These are phyloP conservation scores for Erannis defoliaria DNA, from an alignment of 2,888 invertebrate species.

Conservation along the genomic window DNA sequence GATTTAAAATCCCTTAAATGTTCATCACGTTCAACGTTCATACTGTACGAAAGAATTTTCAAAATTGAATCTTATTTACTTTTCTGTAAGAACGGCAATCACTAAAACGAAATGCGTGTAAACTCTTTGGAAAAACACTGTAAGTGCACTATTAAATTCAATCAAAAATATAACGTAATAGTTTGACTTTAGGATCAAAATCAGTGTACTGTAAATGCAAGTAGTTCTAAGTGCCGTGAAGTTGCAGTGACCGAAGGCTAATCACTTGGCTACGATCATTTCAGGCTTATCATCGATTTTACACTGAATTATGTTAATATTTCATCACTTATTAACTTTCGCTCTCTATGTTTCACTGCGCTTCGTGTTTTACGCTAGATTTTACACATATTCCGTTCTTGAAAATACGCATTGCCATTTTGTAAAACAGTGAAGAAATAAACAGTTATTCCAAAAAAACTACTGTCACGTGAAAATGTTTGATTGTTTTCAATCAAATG, in stretches of 20 bases:
- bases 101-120: neutral
- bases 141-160: neutral
- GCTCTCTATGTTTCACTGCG: neutral
- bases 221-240: conserved; percentile 45
- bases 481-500: too few species aligned
- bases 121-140: neutral
- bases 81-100: neutral
- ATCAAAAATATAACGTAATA: conserved; percentile 18
- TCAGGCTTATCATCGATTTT: conserved; percentile 53
- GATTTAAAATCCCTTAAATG: conserved; percentile 5
- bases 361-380: neutral
- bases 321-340: conserved; percentile 16
- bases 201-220: conserved; percentile 3
- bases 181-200: conserved; percentile 11
- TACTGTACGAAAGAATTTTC: neutral
- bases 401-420: neutral
- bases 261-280: conserved; percentile 60
- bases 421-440: too few species aligned
- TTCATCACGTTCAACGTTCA: too few species aligned
- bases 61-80: neutral
- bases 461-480: too few species aligned
- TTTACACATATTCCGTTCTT: neutral
- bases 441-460: too few species aligned
- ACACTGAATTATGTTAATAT: conserved; percentile 49
- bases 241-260: conserved; percentile 46